Evolutionary conservation across 2,888 invertebrate species (phyloP).

Genomic region (Anodontia alba): DNA sequence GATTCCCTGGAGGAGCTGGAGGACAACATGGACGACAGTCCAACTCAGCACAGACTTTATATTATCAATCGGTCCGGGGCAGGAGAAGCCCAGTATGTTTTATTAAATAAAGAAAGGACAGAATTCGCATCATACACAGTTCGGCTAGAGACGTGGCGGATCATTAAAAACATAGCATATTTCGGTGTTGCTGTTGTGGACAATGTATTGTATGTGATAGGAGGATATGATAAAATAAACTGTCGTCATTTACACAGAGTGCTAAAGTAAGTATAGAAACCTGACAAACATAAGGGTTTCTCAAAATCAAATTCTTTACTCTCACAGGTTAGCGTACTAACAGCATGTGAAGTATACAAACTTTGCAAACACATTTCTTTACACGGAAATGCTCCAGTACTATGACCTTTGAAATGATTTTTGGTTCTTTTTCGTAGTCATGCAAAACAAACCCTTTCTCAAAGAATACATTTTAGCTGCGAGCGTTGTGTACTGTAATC

Average conservation of each 20-base stretch:
- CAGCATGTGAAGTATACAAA: neutral
- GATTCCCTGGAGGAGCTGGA: neutral
- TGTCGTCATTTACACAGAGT: slow-evolving; percentile 67
- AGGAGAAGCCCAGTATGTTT: slow-evolving; percentile 74
- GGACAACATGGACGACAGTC: slow-evolving; percentile 2
- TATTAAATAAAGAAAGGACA: slow-evolving; percentile 63
- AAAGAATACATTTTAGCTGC: too few relatives aligned
- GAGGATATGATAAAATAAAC: slow-evolving; percentile 69
- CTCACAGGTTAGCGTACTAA: neutral
- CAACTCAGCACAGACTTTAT: slow-evolving; percentile 72
- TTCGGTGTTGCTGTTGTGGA: slow-evolving; percentile 74
- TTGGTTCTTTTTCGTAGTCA: too few relatives aligned
- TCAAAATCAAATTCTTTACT: too few relatives aligned
- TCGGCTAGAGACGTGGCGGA: slow-evolving; percentile 71
- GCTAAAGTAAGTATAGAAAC: slow-evolving; percentile 65
- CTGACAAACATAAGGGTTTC: too few relatives aligned
- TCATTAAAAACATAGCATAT: slow-evolving; percentile 67
- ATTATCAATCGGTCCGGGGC: slow-evolving; percentile 73
- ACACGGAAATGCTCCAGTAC: too few relatives aligned
- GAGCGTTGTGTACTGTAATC: too few relatives aligned
- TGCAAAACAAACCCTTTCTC: too few relatives aligned
- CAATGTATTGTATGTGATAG: slow-evolving; percentile 75
- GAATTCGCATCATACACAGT: slow-evolving; percentile 68
- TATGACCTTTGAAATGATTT: too few relatives aligned
- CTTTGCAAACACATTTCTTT: too few relatives aligned